Conservation (phyloP, 2,113 vertebrate genomes). For the Tiliqua scincoides region DNA sequence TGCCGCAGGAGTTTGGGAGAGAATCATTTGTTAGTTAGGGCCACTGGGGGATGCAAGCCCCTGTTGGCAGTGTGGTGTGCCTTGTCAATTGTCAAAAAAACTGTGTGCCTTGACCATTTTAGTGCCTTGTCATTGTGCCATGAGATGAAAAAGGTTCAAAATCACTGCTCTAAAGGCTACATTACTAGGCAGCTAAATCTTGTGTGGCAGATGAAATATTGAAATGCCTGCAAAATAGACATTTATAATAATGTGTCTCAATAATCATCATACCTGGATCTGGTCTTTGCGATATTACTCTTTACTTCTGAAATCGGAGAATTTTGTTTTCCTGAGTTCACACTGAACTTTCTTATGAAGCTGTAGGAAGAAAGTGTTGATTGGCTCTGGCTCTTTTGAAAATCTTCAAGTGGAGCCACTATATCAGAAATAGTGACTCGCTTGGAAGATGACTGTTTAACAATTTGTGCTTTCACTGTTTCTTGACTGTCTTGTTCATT, state of each 20-base stretch:
- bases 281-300: constrained; percentile 20
- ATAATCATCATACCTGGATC: constrained; percentile 11
- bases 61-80: too few species aligned
- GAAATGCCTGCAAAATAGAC: not conserved
- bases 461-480: not conserved
- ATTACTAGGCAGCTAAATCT: constrained; percentile 1
- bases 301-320: not conserved
- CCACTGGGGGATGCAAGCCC: too few species aligned
- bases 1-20: too few species aligned
- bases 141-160: too few species aligned
- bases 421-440: constrained; percentile 19
- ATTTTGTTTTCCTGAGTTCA: constrained; percentile 7
- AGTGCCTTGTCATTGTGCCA: too few species aligned
- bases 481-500: not conserved
- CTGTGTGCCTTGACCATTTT: too few species aligned
- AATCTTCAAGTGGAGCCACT: not conserved
- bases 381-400: not conserved
- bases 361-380: not conserved
- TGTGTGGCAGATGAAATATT: not conserved
- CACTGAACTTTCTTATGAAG: not conserved
- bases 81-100: too few species aligned
- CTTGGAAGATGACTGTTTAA: constrained; percentile 10
- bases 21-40: too few species aligned
- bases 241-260: not conserved
- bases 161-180: not conserved